Base-by-base conservation (phyloP, 2,797 vertebrate species). In the Rhabdomys pumilio region DNA sequence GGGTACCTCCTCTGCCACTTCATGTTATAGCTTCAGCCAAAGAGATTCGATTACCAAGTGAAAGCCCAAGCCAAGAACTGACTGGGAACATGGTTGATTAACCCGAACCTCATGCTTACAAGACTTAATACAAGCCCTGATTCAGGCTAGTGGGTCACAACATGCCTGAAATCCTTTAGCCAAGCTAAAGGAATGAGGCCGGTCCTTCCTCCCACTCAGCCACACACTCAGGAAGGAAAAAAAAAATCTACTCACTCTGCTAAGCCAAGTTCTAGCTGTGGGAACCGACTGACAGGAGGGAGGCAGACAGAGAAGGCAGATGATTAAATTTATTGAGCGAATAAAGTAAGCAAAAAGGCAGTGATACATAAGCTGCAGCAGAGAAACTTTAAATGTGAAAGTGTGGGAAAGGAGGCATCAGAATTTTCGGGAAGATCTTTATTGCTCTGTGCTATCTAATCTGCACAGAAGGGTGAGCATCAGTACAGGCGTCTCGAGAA, bases 121-220 rank as follows among this genome's bases (percentile, higher is more conserved):
- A 81, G 87, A 94, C 80, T 91, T 77, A 75, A 63, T 22, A 57
- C 53, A 89, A 75, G 55, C 26, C 63, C 57, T 80, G 86, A 98
- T 97, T 91, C 87, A 91, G 97, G 91, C 81, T 88, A 95, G 91
- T 1, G 97, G 95, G 84, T 89, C 91, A 96, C 72, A 91, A 87
- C 57, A 69, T 1, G 31, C 75, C 96, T 88, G 92, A 80, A 55
- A 57, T 91, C 53, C 63, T 82, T 67, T 22, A 93, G 83, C 67
- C 76, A 22, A 57, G 38, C 75, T 75, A 41, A 0, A 72, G 85
- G 94, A 98, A 97, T 8, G 92, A 97, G 95, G 47, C n/a, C 90
- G 94, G 44, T 19, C 59, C 31, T 89, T 5, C 92, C 55, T 96
- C 90, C 72, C 59, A 95, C 65, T 79, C 93, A 59, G 34, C 61